Evolutionary conservation across 2,113 vertebrate species (phyloP), one percentile per base, ranked within the genome.

Genomic region (Pandion haliaetus): DNA sequence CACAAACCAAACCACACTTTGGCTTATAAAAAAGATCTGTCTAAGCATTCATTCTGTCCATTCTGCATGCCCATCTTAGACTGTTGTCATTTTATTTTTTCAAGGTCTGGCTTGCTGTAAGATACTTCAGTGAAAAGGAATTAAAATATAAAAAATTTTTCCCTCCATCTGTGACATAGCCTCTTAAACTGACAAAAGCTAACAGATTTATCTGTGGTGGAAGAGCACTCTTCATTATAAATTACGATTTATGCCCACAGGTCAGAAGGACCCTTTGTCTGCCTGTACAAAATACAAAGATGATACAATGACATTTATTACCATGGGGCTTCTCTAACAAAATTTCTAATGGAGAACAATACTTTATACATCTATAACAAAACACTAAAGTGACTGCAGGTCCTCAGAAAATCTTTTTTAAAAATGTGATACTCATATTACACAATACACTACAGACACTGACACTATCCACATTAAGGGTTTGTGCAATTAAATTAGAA

Each of bases 401-500:
- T 73, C 40, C 47, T 38, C 59, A 90, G 59, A 66, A 91, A 91
- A 92, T 61, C 44, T 73, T 70, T 95, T 59, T 86, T 11, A 14
- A 73, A 94, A 94, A 23, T 57, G 23, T 65, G 12, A 44, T 65
- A 25, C 63, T 95, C 23, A 28, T 71, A 84, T 86, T 55, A 49
- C 9, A 57, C 42, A 82, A 61, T 78, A 78, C 44, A 88, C 24
- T 67, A 12, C 59, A 82, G 93, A 86, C 65, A 83, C 11, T 73
- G 58, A 86, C 93, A 84, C 74, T 80, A 84, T 45, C 19, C 63
- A 88, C 70, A 77, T 79, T 86, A 93, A 92, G 34, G 44, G 98
- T 93, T 95, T 83, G 62, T 96, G 40, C 86, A 94, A 96, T 97
- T 97, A 94, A 94, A 95, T 96, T 95, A 96, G 62, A 96, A 96